Evolutionary conservation across 2,797 vertebrate species (phyloP), one percentile per base, ranked within the genome.

Genomic region (Aeoliscus strigatus): DNA sequence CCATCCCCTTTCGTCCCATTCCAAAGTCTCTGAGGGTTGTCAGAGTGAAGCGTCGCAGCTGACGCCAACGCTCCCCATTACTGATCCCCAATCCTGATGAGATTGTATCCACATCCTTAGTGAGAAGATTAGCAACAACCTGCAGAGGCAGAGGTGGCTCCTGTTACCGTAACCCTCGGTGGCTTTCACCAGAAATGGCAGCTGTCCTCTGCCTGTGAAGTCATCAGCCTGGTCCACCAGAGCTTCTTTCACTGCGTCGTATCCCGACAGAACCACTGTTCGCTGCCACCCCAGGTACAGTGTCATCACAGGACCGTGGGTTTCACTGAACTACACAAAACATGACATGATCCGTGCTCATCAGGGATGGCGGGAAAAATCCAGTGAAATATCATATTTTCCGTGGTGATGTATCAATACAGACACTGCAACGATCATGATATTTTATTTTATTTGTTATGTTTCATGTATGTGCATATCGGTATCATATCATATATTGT

Each of bases 211-310:
- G 30, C 79, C 85, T 0, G 44, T 42, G 28, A 92, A 91, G 38
- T 90, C 86, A 1, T 91, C 86, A 0, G 59, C 83, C 2, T 82
- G 83, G 57, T 91, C 89, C 60, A 90, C 74, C 7, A 91, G 73
- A 0, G 88, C 89, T 61, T 91, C 88, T 48, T 87, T 91, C 42
- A 91, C 74, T 0, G 85, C 35, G 0, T 88, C 67, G 8, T 89
- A 89, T 1, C 91, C 87, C 0, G 76, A 81, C 48, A 92, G 78
- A 13, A 92, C 77, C 39, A 91, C 83, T 0, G 26, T 12, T 0
- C 66, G 68, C 66, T 75, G 66, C 5, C 26, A 31, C 0, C 89
- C 89, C 50, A 91, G 43, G 60, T 90, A 53, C 9, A 90, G 27
- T 0, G 86, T 91, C 34, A 85, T 70, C 48, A 91, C 74, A 0